Evolutionary conservation across 2,888 invertebrate genomes (phyloP), one percentile per base, ranked within the genome.

Genomic region (Capitulum mitella): DNA sequence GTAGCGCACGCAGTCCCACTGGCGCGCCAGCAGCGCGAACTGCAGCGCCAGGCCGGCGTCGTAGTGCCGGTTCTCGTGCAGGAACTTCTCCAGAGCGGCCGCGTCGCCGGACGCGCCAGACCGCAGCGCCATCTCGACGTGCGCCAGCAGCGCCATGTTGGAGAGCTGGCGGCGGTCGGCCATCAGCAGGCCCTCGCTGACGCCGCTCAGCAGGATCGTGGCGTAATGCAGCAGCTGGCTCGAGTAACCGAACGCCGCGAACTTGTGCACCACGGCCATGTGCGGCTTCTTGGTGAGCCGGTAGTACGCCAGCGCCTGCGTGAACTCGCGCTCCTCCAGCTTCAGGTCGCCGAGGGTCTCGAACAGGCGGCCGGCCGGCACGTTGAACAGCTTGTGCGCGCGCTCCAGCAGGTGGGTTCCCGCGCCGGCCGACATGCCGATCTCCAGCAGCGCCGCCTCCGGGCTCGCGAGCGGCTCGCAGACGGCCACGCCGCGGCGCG

Each of bases 281-380:
- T 90, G 87, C 79, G 87, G 86, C 83, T 89, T 89, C 88, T 91
- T 91, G 0, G 93, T 91, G 79, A 94, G 88, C 83, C 92, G 92
- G 86, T 93, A 95, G 34, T 94, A 89, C 81, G 92, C 89, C 81
- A 92, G 89, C 0, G 95, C 95, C 80, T 92, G 91, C 77, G 91
- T 89, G 80, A 92, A 90, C 82, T 91, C 90, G 26, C 91, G 91
- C 80, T 91, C 89, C 3, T 91, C 89, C 84, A 96, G 87, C 83
- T 93, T 88, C 85, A 92, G 89, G 85, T 95, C 95, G 0, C 94
- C 94, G 51, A 93, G 92, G 82, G 90, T 90, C 84, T 93, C 92
- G 81, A 95, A 87, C 78, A 92, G 86, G 78, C 37, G 34, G 37
- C 90, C 90, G 77, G 92, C 86, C 82, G 90, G 90, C 78, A 91